phyloP scores from a whole-genome alignment of 2,113 vertebrate genomes.

The Tachysurus fulvidraco region DNA sequence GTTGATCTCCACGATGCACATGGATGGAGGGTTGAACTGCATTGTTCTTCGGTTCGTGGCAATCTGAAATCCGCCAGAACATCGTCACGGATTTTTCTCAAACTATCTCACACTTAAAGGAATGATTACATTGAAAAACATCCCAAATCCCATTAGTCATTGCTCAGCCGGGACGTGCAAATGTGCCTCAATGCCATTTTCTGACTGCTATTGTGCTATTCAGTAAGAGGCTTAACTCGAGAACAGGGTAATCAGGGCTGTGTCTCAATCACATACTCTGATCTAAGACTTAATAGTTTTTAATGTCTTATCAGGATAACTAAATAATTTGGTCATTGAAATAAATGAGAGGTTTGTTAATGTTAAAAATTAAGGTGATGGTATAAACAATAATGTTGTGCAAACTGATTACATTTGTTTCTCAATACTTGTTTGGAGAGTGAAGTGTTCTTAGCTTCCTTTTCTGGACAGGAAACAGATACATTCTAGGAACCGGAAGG shows the following conservation, averaged over 20 bases:
- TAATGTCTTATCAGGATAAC: not conserved
- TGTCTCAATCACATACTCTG: not conserved
- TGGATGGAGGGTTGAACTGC: constrained; percentile 78
- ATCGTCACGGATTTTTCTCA: not conserved
- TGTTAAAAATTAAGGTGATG: not conserved
- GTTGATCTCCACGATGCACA: constrained; percentile 88
- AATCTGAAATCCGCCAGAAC: constrained; percentile 72
- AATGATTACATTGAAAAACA: not conserved
- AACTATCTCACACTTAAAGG: not conserved
- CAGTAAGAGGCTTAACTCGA: not conserved
- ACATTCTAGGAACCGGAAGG: too few species aligned
- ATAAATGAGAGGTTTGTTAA: not conserved
- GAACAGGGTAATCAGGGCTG: not conserved
- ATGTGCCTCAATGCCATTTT: not conserved
- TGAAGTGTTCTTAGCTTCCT: too few species aligned
- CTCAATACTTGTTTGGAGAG: too few species aligned
- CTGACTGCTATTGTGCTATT: not conserved
- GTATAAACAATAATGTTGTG: not conserved
- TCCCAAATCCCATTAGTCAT: not conserved
- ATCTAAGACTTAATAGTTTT: not conserved
- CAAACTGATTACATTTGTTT: not conserved
- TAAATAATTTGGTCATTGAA: not conserved
- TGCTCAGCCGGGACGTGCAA: not conserved
- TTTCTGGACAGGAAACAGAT: too few species aligned
- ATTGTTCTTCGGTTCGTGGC: constrained; percentile 81